A percentile compares a stretch with the other conserved stretches of the same genome.
phyloP scores from a whole-genome alignment of 1,140 invertebrate species.

The Triops cancriformis region DNA sequence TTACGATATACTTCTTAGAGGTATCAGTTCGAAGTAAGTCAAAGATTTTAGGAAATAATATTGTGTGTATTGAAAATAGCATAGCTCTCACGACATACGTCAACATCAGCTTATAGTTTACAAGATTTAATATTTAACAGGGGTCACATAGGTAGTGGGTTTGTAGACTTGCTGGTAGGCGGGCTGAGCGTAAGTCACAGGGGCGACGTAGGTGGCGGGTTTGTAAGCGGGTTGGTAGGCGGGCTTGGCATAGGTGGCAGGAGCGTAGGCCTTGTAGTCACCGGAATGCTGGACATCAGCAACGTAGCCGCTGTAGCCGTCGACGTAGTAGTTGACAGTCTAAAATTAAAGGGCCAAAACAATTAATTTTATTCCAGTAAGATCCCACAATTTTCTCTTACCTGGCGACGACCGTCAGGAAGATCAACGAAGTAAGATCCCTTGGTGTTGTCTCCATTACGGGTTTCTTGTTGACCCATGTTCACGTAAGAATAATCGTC shows the following conservation, averaged over 20 bases:
- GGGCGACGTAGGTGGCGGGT: neutral
- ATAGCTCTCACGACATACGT: too few species aligned
- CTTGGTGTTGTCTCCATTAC: constrained; percentile 65
- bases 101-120: too few species aligned
- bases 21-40: too few species aligned
- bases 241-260: neutral
- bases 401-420: constrained; percentile 75
- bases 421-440: constrained; percentile 76
- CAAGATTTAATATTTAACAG: too few species aligned
- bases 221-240: too few species aligned
- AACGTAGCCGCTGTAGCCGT: neutral
- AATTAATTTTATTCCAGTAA: constrained; percentile 40
- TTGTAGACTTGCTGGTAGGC: neutral
- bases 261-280: neutral
- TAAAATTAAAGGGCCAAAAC: neutral
- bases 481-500: constrained; percentile 63
- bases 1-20: too few species aligned
- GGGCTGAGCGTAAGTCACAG: too few species aligned
- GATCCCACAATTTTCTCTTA: constrained; percentile 50
- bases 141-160: too few species aligned
- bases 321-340: neutral
- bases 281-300: neutral
- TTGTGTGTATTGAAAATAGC: too few species aligned
- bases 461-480: constrained; percentile 70
- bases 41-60: too few species aligned